Conservation (phyloP, 2,113 vertebrate genomes). For the Callipepla californica region DNA sequence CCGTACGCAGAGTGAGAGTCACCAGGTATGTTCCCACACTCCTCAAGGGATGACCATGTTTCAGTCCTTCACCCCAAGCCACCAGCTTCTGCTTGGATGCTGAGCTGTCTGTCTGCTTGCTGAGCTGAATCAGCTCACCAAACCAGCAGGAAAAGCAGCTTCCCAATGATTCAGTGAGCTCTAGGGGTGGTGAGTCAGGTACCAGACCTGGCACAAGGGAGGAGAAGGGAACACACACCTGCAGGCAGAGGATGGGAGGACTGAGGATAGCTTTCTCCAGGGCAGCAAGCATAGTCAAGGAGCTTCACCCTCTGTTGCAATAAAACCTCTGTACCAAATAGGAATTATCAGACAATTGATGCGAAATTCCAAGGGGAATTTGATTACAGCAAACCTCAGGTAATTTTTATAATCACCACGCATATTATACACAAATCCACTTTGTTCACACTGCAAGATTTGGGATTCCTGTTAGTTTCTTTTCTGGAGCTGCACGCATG, state of each 20-base stretch:
- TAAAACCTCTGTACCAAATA: slow-evolving; percentile 6
- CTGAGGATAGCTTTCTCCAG: neutral
- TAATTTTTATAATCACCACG: neutral
- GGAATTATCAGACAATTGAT: neutral
- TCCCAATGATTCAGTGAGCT: neutral
- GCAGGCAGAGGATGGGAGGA: slow-evolving; percentile 14
- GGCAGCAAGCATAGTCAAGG: neutral
- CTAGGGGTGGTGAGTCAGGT: neutral
- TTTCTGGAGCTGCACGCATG: neutral
- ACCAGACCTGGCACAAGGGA: neutral
- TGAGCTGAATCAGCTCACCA: neutral
- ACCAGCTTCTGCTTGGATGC: neutral
- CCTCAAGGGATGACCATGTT: fast-evolving
- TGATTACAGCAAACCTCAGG: neutral
- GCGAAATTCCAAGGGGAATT: neutral
- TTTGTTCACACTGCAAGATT: neutral
- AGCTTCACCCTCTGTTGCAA: neutral
- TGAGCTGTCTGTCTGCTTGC: neutral
- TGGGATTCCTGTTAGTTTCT: neutral
- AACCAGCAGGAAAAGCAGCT: neutral
- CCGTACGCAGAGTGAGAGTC: neutral
- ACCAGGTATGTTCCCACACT: neutral
- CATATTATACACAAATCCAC: neutral
- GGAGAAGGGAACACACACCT: neutral
- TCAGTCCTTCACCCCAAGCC: neutral